Base-by-base conservation (phyloP, 92 coral and sea anemone genomes). In the Anthopleura xanthogrammica region DNA sequence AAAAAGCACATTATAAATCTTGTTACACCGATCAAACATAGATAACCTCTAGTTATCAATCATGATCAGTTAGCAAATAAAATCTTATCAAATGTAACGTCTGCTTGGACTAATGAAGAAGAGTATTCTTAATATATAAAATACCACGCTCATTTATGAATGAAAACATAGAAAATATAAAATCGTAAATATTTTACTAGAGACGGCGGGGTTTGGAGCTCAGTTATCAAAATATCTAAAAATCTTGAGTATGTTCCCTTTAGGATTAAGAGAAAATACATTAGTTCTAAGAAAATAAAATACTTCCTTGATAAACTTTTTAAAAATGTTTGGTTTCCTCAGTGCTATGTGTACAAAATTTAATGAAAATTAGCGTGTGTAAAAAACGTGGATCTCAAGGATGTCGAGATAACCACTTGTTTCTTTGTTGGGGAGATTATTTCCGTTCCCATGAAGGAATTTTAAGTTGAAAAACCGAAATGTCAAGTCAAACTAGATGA, bases 361-460 rank as follows among this genome's bases (percentile, higher is more conserved):
- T 19, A 20, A 22, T 19, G 12, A 5, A 64, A 64, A 5, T 68
- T 68, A 23, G 42, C 70, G 13, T 20, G 70, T 62, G 70, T 68
- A 8, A 9, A 68, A 68, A 68, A 29, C 41, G 19, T 68, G 74
- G 74, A 2, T 12, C 74, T 68, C 42, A 16, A 79, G 77, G 66
- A 81, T 42, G 39, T 7, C 68, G 11, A 68, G 29, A 68, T 68
- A 48, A 71, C 72, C 65, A 41, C 65, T 70, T 41, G 36, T 81
- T 81, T 81, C 48, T 75, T 70, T 55, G 68, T 81, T 23, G 84
- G 72, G 58, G 74, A 56, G 22, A n/a, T 50, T 7, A 75, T 75
- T 64, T 81, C 84, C 79, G 81, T 84, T 84, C 87, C 75, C 87
- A 84, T 76, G 77, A 57, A 11, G 57, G 75, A 77, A 84, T 60